A percentile compares a stretch with the other conserved stretches of the same genome.
These are phyloP conservation scores for Quadroppia sp. DNA, from an alignment of 2,888 invertebrate genomes.

Conservation along the genomic window DNA sequence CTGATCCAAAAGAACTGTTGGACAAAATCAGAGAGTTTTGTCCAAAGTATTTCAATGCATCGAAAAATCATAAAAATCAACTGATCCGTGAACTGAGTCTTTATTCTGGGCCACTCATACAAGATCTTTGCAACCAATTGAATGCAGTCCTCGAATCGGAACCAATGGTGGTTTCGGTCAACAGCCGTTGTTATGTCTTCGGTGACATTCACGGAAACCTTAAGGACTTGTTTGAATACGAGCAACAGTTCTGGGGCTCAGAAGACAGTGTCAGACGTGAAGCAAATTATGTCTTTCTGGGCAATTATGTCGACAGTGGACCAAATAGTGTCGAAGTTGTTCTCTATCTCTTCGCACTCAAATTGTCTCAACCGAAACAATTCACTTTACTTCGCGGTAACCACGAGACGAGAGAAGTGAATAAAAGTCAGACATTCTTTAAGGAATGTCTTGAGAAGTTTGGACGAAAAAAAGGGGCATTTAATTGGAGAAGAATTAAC, in stretches of 20 bases:
- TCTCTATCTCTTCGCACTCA: slow-evolving; percentile 65
- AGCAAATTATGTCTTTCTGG: slow-evolving; percentile 65
- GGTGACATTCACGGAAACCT: slow-evolving; percentile 74
- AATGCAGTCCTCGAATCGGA: slow-evolving; percentile 52
- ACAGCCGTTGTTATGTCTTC: slow-evolving; percentile 45
- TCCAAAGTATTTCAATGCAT: too few species aligned
- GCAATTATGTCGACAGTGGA: slow-evolving; percentile 71
- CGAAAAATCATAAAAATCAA: too few species aligned
- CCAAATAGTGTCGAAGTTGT: slow-evolving; percentile 60
- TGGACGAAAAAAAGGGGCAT: slow-evolving; percentile 66
- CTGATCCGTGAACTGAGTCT: too few species aligned
- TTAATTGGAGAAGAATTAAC: slow-evolving; percentile 69
- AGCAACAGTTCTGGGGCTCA: slow-evolving; percentile 66
- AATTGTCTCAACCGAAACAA: slow-evolving; percentile 63
- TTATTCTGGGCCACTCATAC: too few species aligned
- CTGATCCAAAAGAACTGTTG: too few species aligned
- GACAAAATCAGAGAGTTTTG: too few species aligned
- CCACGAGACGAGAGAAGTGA: slow-evolving; percentile 14
- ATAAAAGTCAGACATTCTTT: slow-evolving; percentile 11
- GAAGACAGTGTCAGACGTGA: slow-evolving; percentile 65
- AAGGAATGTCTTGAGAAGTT: slow-evolving; percentile 68
- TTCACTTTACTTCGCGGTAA: slow-evolving; percentile 63
- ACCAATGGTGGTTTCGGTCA: slow-evolving; percentile 50
- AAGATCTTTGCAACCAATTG: slow-evolving; percentile 49
- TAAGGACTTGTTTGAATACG: slow-evolving; percentile 64